Base-by-base conservation (phyloP, 2,797 vertebrate species). In the Sebastes minor region DNA sequence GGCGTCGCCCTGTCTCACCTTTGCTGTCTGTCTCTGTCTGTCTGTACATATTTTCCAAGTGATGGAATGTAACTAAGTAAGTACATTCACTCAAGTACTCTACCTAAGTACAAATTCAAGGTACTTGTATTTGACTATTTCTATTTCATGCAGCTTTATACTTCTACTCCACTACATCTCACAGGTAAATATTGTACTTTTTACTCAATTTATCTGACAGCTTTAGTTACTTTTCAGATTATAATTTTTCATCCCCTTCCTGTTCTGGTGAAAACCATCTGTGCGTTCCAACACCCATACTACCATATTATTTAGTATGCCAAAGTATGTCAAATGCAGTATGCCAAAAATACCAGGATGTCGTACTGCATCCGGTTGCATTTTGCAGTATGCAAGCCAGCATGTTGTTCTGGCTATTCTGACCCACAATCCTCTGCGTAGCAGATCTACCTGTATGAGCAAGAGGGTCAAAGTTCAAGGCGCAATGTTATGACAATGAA, bases 1-100 rank as follows among this genome's bases (percentile, higher is more conserved):
- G 84, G 88, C 85, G 80, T 77, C 72, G 23, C 49, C 30, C 66
- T 71, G 87, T 89, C 84, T 86, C 76, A 69, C 68, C 69, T 71
- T 68, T 53, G 57, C 35, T 75, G 61, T 64, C 74, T 75, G 42
- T 69, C 46, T 82, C 55, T 25, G 66, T 67, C 63, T 8, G 28
- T 81, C 72, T 74, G 46, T 23, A n/a, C 30, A 22, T 22, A 32
- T 22, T 22, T 62, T 32, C 5, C 20, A 18, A 4, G 30, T 2
- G 18, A 28, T n/a, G 59, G 28, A 30, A 60, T 25, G 59, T 18
- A 33, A 52, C 33, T 53, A 7, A n/a, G 30, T n/a, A 22, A n/a
- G 30, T n/a, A 22, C 60, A 12, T 13, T 35, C 13, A 32, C 59
- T 32, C 28, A 61, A 32, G 22, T 56, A 25, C 22, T 56, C 0